phyloP scores from a whole-genome alignment of 2,113 vertebrate genomes.

The Neolamprologus variostigma region DNA sequence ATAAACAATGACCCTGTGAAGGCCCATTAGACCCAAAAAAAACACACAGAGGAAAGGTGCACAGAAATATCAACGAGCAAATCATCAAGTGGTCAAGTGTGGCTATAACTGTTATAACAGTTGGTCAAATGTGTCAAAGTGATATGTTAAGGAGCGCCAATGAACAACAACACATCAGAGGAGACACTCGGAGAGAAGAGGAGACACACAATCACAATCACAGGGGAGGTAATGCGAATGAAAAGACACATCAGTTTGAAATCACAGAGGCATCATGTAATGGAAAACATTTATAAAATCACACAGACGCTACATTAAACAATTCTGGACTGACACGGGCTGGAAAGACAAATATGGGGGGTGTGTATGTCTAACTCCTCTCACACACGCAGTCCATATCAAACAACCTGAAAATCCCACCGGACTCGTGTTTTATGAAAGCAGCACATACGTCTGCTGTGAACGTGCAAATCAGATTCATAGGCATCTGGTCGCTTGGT shows the following conservation, averaged over 20 bases:
- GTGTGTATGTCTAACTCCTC: neutral
- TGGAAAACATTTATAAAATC: neutral
- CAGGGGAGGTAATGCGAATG: neutral
- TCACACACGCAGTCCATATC: neutral
- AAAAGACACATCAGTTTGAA: neutral
- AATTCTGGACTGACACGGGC: neutral
- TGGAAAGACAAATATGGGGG: neutral
- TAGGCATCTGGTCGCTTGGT: neutral
- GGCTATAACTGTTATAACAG: neutral
- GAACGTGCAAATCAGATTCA: neutral
- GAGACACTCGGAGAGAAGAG: constrained; percentile 66
- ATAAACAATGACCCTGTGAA: neutral
- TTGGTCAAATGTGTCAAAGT: neutral
- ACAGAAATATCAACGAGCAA: neutral
- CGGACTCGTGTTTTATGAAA: neutral
- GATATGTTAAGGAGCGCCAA: constrained; percentile 19
- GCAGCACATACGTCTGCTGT: neutral
- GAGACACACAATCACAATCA: constrained; percentile 34
- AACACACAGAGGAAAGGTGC: constrained; percentile 7
- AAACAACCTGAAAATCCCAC: neutral
- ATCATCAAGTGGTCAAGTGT: neutral
- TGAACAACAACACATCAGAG: constrained; percentile 69
- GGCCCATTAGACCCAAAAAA: neutral
- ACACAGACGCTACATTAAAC: neutral
- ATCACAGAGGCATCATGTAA: neutral